phyloP scores from a whole-genome alignment of 2,113 vertebrate species.

The Damaliscus lunatus region DNA sequence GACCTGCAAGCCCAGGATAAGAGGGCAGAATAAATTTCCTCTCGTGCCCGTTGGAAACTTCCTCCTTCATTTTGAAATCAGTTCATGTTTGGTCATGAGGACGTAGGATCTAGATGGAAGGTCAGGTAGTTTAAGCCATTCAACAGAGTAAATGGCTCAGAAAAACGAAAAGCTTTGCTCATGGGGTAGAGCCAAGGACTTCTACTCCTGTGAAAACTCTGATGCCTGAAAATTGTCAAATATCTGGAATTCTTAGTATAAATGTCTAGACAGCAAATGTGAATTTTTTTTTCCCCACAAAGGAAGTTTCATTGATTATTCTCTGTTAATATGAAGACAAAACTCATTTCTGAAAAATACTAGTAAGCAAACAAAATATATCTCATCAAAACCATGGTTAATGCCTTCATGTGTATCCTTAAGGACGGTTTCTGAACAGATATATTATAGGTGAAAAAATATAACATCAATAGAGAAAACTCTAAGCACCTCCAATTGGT shows the following conservation, averaged over 20 bases:
- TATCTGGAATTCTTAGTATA: neutral
- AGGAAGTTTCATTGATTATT: neutral
- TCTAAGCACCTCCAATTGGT: neutral
- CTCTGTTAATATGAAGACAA: neutral
- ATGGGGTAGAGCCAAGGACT: neutral
- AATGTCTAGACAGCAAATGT: neutral
- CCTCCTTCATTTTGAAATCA: neutral
- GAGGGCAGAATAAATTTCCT: neutral
- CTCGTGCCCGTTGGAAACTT: neutral
- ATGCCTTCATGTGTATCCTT: neutral
- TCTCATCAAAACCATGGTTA: neutral
- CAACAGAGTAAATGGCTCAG: neutral
- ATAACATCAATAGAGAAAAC: neutral
- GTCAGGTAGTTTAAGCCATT: neutral
- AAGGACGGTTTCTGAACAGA: neutral
- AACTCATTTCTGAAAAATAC: neutral
- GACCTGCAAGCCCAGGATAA: neutral
- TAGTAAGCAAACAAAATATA: neutral
- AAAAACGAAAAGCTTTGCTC: neutral
- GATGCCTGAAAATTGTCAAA: neutral
- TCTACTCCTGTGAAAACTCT: neutral
- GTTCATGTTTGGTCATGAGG: neutral
- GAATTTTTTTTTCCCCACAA: neutral
- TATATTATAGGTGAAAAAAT: neutral
- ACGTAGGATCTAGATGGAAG: neutral